phyloP scores from a whole-genome alignment of 1,140 invertebrate genomes.

The Cephus cinctus region DNA sequence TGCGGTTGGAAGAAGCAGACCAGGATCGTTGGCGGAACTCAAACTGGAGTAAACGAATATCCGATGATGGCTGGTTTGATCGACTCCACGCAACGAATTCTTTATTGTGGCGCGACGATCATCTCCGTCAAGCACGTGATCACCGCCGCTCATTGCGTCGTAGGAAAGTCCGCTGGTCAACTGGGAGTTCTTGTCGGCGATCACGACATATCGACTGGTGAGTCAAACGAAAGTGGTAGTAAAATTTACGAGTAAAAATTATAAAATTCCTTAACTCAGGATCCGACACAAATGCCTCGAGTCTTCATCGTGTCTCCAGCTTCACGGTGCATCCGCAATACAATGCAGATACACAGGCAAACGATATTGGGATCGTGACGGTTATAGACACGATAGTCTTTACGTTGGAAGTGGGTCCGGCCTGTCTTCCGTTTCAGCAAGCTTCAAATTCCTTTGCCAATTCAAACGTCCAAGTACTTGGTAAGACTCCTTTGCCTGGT shows the following conservation, averaged over 20 bases:
- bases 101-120: constrained; percentile 68
- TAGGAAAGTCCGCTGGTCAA: constrained; percentile 9
- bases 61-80: constrained; percentile 66
- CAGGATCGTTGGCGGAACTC: constrained; percentile 63
- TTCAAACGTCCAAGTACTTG: constrained; percentile 54
- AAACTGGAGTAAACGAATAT: constrained; percentile 64
- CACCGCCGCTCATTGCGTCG: constrained; percentile 70
- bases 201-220: constrained; percentile 22
- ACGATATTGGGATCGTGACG: constrained; percentile 66
- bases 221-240: no score
- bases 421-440: constrained; percentile 67
- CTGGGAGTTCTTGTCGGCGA: constrained; percentile 60
- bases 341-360: constrained; percentile 36
- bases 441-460: constrained; percentile 49
- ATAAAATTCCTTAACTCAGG: constrained; percentile 28
- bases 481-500: no score
- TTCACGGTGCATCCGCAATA: constrained; percentile 50
- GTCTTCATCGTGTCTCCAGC: constrained; percentile 27
- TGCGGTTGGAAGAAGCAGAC: constrained; percentile 63
- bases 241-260: no score
- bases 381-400: constrained; percentile 55
- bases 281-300: constrained; percentile 41
- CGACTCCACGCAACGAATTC: constrained; percentile 31
- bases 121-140: constrained; percentile 63
- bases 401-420: constrained; percentile 59